Conservation (phyloP, 2,797 vertebrate species). For the Parauchenoglanis punctatus region DNA sequence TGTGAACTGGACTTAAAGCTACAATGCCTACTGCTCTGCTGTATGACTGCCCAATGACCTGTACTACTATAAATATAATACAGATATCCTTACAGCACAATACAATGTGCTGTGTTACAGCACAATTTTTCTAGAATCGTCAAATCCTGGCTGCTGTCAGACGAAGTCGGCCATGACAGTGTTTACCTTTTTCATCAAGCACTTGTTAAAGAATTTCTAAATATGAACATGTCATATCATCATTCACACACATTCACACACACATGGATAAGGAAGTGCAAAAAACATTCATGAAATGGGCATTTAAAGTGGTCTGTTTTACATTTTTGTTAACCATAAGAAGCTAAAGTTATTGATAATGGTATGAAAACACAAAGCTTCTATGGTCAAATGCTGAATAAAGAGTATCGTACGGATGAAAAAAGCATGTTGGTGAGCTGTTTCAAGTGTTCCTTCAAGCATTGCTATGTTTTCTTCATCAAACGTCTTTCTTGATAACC, state of each 20-base stretch:
- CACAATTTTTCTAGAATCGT: neutral
- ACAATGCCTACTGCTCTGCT: neutral
- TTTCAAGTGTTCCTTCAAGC: neutral
- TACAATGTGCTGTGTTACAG: neutral
- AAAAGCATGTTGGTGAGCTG: neutral
- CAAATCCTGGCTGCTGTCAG: too few species aligned
- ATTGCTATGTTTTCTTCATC: neutral
- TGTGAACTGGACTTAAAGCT: neutral
- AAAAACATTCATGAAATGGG: neutral
- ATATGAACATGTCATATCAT: neutral
- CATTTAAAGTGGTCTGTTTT: neutral
- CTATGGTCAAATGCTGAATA: neutral
- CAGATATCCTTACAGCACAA: neutral
- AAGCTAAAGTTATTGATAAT: neutral
- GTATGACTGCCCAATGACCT: neutral
- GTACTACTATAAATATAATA: neutral
- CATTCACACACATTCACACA: neutral
- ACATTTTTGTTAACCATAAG: neutral
- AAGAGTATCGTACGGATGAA: neutral
- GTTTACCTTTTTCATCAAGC: neutral
- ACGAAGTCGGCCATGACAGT: constrained; percentile 17
- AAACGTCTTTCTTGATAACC: neutral
- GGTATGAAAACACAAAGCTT: neutral
- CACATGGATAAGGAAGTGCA: neutral
- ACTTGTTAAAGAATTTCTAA: neutral